Conservation (phyloP, 2,797 vertebrate species). For the Sebastes jordani region DNA sequence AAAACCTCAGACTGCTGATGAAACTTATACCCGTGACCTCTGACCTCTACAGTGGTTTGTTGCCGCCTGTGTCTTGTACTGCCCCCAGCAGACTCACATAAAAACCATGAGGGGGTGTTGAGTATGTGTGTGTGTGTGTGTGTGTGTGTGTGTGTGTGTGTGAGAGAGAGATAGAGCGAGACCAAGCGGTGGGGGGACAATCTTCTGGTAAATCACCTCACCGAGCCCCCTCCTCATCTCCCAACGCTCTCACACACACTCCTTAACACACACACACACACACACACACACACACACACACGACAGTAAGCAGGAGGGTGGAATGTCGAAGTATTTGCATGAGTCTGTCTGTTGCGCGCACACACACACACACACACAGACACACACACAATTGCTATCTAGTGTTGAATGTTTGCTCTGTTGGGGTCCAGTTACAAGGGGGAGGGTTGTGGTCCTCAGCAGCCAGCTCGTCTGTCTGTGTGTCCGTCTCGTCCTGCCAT, state of each 20-base stretch:
- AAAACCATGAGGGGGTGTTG: conserved; percentile 8
- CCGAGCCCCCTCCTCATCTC: conserved; percentile 1
- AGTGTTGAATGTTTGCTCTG: conserved; percentile 70
- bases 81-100: conserved; percentile 26
- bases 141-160: not conserved
- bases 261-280: not conserved
- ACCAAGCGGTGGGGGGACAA: conserved; percentile 3
- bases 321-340: conserved; percentile 62
- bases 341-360: conserved; percentile 20
- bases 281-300: conserved; percentile 17
- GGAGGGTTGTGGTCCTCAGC: conserved; percentile 32
- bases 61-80: not conserved
- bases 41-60: conserved; percentile 32
- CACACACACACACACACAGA: not conserved
- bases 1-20: conserved; percentile 17
- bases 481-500: conserved; percentile 11
- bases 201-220: conserved; percentile 49
- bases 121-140: not conserved
- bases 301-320: conserved; percentile 75
- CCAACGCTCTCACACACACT: conserved; percentile 10
- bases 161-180: not conserved
- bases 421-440: conserved; percentile 64
- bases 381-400: conserved; percentile 53
- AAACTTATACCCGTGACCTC: conserved; percentile 24
- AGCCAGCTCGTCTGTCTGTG: conserved; percentile 9